Conservation (phyloP, 2,113 vertebrate genomes). For the Laticauda colubrina region DNA sequence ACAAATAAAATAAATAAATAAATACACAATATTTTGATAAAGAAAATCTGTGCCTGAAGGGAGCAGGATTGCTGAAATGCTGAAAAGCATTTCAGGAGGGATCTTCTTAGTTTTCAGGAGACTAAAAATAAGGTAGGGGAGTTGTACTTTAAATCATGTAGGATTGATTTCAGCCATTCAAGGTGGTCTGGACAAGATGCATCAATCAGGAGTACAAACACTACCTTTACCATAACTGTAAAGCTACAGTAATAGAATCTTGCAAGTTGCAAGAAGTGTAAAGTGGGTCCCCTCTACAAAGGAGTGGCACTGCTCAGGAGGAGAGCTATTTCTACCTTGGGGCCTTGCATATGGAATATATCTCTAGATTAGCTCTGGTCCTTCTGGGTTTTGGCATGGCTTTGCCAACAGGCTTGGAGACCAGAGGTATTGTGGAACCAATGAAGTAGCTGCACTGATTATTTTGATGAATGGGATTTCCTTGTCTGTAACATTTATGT, state of each 20-base stretch:
- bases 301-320: not conserved
- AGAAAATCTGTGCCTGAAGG: not conserved
- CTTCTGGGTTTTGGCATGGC: not conserved
- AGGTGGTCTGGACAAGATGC: not conserved
- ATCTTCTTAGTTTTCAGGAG: not conserved
- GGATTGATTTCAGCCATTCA: not conserved
- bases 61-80: not conserved
- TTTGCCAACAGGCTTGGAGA: not conserved
- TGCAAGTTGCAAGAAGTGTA: not conserved
- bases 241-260: not conserved
- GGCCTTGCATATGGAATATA: not conserved
- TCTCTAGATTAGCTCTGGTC: not conserved
- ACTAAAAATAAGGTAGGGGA: not conserved
- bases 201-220: not conserved
- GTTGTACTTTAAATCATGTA: not conserved
- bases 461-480: not conserved
- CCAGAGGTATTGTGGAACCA: not conserved
- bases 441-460: not conserved
- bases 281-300: not conserved
- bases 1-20: no score
- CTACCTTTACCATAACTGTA: not conserved
- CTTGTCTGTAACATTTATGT: not conserved
- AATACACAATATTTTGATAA: not conserved
- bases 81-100: not conserved
- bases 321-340: not conserved